Base-by-base conservation (phyloP, 2,888 invertebrate species). In the Dicyrtomina minuta region DNA sequence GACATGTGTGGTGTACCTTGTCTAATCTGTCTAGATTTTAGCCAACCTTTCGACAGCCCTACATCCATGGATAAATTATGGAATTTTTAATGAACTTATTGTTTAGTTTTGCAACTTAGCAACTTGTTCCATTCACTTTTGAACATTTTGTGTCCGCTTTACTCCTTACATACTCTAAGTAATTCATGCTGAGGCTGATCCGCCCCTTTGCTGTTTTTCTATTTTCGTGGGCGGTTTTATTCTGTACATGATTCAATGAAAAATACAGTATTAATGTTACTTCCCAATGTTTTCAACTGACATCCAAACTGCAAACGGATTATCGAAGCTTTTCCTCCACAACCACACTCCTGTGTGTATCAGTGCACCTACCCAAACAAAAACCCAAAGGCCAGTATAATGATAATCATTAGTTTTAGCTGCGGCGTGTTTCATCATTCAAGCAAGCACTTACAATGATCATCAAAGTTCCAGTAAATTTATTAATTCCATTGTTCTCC, bases 81-180 rank as follows among this genome's bases (percentile, higher is more conserved):
- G 68, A 68, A 59, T 68, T 68, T 60, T 68, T 68, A 68, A 68
- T 68, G 68, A 68, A 68, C 68, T 60, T 49, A 68, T 68, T 68
- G 68, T 68, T 68, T 53, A 55, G 65, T 22, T 65, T 56, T 55
- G 55, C 65, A 65, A 65, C 44, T 65, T 55, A 26, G 33, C 33
- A 33, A 33, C 33, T 55, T 46, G 13, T 46, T 61, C 22, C 15
- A 8, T 43, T 43, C 39, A 15, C n/a, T 43, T 22, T 26, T 22
- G 15, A 20, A 26, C 44, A 22, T 44, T n/a, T 44, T 56, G 6
- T 33, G 33, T 27, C 27, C 15, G 22, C 61, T 24, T 61, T 4
- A 4, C 13, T 27, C 17, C 41, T 22, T 39, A 13, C 33, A n/a
- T 12, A 65, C 41, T 24, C 41, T 56, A 65, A 56, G 68, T 68